These are phyloP conservation scores for Nycticryphes semicollaris DNA, from an alignment of 2,113 vertebrate genomes.

Conservation along the genomic window DNA sequence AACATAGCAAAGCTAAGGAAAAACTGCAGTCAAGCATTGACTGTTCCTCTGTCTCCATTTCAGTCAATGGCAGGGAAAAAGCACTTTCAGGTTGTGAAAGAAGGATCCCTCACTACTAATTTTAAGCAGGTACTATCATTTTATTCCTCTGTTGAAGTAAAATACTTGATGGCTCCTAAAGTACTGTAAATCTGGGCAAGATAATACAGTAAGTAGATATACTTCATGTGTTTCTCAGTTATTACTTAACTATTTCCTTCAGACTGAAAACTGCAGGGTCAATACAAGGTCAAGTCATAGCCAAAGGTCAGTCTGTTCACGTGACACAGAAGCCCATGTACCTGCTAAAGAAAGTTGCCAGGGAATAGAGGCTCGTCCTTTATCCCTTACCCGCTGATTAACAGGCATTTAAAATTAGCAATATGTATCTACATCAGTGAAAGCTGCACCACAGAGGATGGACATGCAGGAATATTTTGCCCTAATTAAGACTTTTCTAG, in stretches of 20 bases:
- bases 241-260: slow-evolving; percentile 58
- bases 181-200: slow-evolving; percentile 3
- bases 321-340: slow-evolving; percentile 40
- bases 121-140: background rate
- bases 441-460: background rate
- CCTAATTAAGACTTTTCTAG: slow-evolving; percentile 37
- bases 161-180: background rate
- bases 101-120: background rate
- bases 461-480: background rate
- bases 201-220: slow-evolving; percentile 46
- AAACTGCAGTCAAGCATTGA: background rate
- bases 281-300: slow-evolving; percentile 55
- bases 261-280: slow-evolving; percentile 31
- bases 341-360: background rate
- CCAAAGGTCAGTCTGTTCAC: slow-evolving; percentile 35
- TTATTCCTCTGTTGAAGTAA: background rate
- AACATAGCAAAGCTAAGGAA: background rate
- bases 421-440: background rate
- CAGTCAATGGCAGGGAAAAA: background rate
- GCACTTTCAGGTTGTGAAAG: background rate
- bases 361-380: slow-evolving; percentile 10
- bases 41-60: background rate
- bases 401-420: slow-evolving; percentile 27
- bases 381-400: background rate
- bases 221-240: background rate